Percentiles rank a stretch among this genome's conserved stretches.
phyloP scores from a whole-genome alignment of 1,140 invertebrate genomes.

The Lamellibrachia luymesi region DNA sequence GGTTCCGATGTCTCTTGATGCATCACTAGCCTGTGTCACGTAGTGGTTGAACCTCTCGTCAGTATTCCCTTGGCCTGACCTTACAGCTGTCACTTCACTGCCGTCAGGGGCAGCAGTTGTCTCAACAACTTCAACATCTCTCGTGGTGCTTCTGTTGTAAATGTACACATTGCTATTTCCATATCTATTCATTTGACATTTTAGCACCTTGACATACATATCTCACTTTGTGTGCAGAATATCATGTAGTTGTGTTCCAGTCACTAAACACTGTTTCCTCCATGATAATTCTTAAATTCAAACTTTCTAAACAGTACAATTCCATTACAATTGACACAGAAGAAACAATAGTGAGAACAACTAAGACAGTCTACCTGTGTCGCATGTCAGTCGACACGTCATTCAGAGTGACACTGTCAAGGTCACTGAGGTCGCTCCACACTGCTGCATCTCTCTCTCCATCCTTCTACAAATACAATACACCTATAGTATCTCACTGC shows the following conservation, averaged over 20 bases:
- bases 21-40: background rate
- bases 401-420: background rate
- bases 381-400: slow-evolving; percentile 23
- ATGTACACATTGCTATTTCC: background rate
- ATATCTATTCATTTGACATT: background rate
- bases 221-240: background rate
- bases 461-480: slow-evolving; percentile 5
- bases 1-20: background rate
- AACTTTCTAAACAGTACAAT: too few species aligned
- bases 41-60: background rate
- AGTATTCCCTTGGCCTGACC: background rate
- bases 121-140: background rate
- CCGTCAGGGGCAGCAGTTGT: background rate
- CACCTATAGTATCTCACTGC: background rate
- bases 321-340: too few species aligned
- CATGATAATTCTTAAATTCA: too few species aligned
- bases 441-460: background rate
- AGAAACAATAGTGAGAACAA: too few species aligned
- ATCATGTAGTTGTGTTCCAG: background rate
- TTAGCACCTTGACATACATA: background rate
- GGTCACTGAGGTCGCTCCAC: background rate
- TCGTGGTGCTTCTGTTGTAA: background rate
- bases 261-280: background rate
- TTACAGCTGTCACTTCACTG: background rate
- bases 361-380: background rate